Conservation (phyloP, 2,113 vertebrate genomes). For the Pantherophis guttatus region DNA sequence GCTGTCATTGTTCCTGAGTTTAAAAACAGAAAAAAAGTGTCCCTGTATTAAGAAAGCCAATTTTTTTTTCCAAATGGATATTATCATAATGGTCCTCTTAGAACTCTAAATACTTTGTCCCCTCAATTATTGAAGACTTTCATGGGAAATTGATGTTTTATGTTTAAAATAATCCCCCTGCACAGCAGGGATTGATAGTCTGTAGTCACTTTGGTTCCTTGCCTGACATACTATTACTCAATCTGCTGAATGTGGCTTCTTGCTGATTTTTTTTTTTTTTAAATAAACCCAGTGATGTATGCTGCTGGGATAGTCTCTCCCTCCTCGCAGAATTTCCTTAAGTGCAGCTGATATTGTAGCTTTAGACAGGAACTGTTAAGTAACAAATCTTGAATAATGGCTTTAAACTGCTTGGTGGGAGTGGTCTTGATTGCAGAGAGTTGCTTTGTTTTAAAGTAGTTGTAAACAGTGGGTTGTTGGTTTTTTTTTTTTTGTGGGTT, state of each 20-base stretch:
- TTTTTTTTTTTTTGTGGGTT: conserved; percentile 66
- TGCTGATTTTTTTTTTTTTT: conserved; percentile 34
- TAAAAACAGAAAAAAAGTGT: conserved; percentile 70
- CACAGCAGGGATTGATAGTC: conserved; percentile 91
- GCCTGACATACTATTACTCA: conserved; percentile 71
- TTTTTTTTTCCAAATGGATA: conserved; percentile 52
- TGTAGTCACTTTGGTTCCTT: conserved; percentile 88
- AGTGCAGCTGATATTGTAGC: conserved; percentile 79
- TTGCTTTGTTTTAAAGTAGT: conserved; percentile 59
- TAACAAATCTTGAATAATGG: conserved; percentile 76
- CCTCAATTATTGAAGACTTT: conserved; percentile 58
- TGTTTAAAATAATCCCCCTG: conserved; percentile 79
- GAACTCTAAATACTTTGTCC: conserved; percentile 49
- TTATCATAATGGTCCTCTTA: conserved; percentile 67
- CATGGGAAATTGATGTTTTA: conserved; percentile 62
- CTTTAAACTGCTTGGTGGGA: conserved; percentile 73
- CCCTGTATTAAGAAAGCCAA: conserved; percentile 69
- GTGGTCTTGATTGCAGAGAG: conserved; percentile 70
- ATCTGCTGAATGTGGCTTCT: conserved; percentile 66
- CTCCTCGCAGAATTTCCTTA: conserved; percentile 62
- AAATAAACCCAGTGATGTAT: not conserved
- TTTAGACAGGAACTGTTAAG: conserved; percentile 74
- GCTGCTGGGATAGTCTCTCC: conserved; percentile 23
- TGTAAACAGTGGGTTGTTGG: conserved; percentile 69
- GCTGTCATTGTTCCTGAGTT: conserved; percentile 78